Evolutionary conservation across 2,797 vertebrate species (phyloP).

Genomic region (Acipenser transmontanus): DNA sequence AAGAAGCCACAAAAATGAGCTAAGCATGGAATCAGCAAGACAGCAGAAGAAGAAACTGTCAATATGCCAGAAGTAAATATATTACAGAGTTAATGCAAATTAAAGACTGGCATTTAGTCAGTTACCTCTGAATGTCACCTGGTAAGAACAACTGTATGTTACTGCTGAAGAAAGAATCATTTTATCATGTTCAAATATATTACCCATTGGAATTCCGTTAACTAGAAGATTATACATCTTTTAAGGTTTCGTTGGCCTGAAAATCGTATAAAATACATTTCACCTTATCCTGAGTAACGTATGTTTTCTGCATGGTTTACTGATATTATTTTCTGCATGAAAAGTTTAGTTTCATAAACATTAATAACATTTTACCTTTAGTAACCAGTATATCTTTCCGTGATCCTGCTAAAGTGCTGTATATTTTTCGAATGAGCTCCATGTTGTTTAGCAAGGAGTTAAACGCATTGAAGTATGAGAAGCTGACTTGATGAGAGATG

Average conservation of each 20-base stretch:
- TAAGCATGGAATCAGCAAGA: not conserved
- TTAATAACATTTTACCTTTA: conserved; percentile 71
- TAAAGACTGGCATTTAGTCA: not conserved
- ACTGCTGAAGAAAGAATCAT: no score
- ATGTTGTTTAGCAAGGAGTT: conserved; percentile 97
- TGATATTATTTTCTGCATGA: no score
- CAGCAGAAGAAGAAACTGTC: not conserved
- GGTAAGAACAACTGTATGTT: no score
- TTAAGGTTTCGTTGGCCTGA: not conserved
- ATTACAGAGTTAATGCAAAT: not conserved
- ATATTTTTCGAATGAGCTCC: conserved; percentile 96
- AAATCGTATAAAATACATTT: not conserved
- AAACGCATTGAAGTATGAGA: conserved; percentile 97
- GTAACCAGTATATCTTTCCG: conserved; percentile 86
- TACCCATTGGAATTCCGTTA: no score
- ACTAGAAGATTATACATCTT: no score
- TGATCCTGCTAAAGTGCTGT: conserved; percentile 85
- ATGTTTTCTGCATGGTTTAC: no score
- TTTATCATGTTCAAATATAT: no score
- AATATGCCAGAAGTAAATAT: not conserved
- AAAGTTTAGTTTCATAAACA: not conserved
- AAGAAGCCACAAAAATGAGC: not conserved
- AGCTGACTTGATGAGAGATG: conserved; percentile 94
- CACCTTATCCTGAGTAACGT: no score
- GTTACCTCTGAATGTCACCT: not conserved